Evolutionary conservation across 1,140 invertebrate species (phyloP).

Genomic region (Tetragonula clypearis): DNA sequence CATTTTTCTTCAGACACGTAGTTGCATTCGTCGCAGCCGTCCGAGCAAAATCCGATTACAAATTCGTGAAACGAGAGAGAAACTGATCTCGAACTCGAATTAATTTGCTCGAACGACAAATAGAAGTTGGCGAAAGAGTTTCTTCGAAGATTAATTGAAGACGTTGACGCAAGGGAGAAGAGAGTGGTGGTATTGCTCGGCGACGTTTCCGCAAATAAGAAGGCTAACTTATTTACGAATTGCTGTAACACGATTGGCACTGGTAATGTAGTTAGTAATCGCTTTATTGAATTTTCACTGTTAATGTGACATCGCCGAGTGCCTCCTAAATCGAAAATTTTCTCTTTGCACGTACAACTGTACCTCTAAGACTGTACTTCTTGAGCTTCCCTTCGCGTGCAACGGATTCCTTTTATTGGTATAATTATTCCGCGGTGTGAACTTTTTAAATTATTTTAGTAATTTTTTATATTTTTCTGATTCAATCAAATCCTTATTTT

Average conservation of each 20-base stretch:
- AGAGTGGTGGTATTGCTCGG: background rate
- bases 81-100: background rate
- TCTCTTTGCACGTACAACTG: background rate
- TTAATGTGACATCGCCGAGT: conserved; percentile 31
- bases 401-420: background rate
- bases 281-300: conserved; percentile 52
- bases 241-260: conserved; percentile 46
- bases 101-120: background rate
- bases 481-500: background rate
- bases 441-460: background rate
- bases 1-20: too few relatives aligned
- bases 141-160: background rate
- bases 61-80: background rate
- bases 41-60: background rate
- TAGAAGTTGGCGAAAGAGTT: background rate
- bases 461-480: background rate
- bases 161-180: background rate
- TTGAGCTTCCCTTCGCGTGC: background rate
- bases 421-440: too few relatives aligned
- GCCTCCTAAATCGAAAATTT: conserved; percentile 21
- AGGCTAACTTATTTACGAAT: conserved; percentile 41
- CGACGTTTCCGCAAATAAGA: conserved; percentile 35
- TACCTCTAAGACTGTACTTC: background rate
- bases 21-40: background rate
- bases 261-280: conserved; percentile 46